Evolutionary conservation across 1,140 invertebrate species (phyloP).

Genomic region (Halesus radiatus): DNA sequence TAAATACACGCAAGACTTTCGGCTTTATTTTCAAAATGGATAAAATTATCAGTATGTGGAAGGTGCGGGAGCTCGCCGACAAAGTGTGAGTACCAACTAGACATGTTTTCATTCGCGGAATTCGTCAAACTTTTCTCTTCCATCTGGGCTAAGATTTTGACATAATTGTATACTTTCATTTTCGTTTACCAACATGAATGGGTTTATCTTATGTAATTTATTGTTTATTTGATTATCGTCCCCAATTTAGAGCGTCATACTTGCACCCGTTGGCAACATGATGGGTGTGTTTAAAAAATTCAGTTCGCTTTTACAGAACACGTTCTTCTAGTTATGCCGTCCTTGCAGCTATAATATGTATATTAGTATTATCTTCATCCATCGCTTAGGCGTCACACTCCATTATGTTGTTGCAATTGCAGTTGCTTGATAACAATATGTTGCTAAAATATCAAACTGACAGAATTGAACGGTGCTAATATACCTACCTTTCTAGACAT

Average conservation of each 20-base stretch:
- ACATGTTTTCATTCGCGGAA: slow-evolving; percentile 59
- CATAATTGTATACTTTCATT: slow-evolving; percentile 53
- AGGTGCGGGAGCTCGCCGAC: slow-evolving; percentile 92
- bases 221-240: slow-evolving; percentile 3
- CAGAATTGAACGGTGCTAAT: too few relatives aligned
- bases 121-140: slow-evolving; percentile 59
- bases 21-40: slow-evolving; percentile 66
- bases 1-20: slow-evolving; percentile 36
- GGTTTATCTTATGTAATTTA: slow-evolving; percentile 3
- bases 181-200: slow-evolving; percentile 42
- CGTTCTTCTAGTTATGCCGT: not conserved
- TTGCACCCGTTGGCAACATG: not conserved
- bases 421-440: slow-evolving; percentile 22
- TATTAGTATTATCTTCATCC: not conserved
- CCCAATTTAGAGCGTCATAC: not conserved
- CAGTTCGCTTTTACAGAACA: slow-evolving; percentile 1
- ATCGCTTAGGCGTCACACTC: not conserved
- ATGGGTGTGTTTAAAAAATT: slow-evolving; percentile 26
- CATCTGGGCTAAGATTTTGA: slow-evolving; percentile 59
- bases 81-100: slow-evolving; percentile 87
- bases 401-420: not conserved
- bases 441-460: not conserved
- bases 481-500: not conserved
- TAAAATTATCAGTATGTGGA: slow-evolving; percentile 91
- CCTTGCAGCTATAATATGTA: not conserved